These are phyloP conservation scores for Abrostola tripartita DNA, from an alignment of 2,888 invertebrate genomes.

Conservation along the genomic window DNA sequence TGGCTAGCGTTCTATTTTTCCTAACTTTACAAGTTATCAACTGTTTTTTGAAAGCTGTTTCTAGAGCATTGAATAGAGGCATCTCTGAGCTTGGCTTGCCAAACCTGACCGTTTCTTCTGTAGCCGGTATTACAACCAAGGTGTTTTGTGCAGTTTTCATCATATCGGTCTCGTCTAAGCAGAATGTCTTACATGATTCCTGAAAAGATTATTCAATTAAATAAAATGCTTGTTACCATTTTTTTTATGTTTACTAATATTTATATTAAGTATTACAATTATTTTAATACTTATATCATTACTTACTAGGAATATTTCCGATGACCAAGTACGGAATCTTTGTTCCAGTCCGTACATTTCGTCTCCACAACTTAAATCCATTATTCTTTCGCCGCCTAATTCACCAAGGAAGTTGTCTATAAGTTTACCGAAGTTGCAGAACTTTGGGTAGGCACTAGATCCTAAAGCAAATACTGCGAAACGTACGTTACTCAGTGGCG, in stretches of 20 bases:
- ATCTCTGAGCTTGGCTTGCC: conserved; percentile 82
- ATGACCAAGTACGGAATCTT: conserved; percentile 96
- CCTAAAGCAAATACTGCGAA: conserved; percentile 98
- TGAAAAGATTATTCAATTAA: conserved; percentile 62
- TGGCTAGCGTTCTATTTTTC: conserved; percentile 88
- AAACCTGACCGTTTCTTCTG: conserved; percentile 92
- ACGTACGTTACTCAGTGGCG: conserved; percentile 95
- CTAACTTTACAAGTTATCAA: conserved; percentile 87
- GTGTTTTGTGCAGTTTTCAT: conserved; percentile 94
- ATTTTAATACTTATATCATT: background rate
- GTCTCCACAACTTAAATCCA: conserved; percentile 95
- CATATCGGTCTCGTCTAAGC: conserved; percentile 95
- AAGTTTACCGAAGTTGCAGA: conserved; percentile 97
- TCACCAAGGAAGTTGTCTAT: conserved; percentile 96
- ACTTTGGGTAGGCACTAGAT: conserved; percentile 98
- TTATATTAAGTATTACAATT: background rate
- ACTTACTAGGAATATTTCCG: conserved; percentile 94
- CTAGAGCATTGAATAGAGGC: conserved; percentile 71
- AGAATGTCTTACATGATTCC: conserved; percentile 97
- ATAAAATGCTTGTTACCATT: background rate
- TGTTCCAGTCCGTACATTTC: conserved; percentile 98
- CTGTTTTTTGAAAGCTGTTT: conserved; percentile 74
- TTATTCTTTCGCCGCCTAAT: conserved; percentile 95
- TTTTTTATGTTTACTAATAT: no score
- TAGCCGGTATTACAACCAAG: conserved; percentile 91